Evolutionary conservation across 2,888 invertebrate species (phyloP).

Genomic region (Ashinkailepas kermadecensis): DNA sequence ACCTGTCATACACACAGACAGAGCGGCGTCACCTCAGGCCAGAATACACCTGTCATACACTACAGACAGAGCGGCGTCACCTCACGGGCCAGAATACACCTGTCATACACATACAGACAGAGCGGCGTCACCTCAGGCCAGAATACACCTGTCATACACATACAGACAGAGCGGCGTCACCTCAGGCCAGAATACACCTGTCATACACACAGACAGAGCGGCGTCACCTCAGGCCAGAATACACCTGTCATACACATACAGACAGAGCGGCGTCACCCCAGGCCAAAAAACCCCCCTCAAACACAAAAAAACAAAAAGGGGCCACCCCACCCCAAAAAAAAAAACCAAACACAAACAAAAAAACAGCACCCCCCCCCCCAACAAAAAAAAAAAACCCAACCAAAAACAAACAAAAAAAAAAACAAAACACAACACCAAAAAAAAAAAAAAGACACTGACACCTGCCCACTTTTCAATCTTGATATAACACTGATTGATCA

Average conservation of each 20-base stretch:
- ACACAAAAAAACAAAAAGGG: neutral
- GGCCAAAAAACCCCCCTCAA: neutral
- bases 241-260: constrained; percentile 42
- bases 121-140: neutral
- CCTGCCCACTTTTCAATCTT: no score
- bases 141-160: neutral
- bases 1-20: constrained; percentile 42
- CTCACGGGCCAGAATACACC: neutral
- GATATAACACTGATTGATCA: no score
- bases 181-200: no score
- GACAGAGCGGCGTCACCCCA: no score
- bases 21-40: no score
- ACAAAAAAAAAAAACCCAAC: no score
- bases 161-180: neutral
- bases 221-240: constrained; percentile 46
- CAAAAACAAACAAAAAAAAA: no score
- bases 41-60: neutral
- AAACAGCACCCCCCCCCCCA: no score
- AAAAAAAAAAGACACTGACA: no score
- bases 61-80: constrained; percentile 14
- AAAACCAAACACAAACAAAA: neutral
- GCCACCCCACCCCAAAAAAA: constrained; percentile 3
- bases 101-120: neutral
- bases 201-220: neutral
- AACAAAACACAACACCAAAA: no score